Base-by-base conservation (phyloP, 2,888 invertebrate species). In the Germaria angustata region DNA sequence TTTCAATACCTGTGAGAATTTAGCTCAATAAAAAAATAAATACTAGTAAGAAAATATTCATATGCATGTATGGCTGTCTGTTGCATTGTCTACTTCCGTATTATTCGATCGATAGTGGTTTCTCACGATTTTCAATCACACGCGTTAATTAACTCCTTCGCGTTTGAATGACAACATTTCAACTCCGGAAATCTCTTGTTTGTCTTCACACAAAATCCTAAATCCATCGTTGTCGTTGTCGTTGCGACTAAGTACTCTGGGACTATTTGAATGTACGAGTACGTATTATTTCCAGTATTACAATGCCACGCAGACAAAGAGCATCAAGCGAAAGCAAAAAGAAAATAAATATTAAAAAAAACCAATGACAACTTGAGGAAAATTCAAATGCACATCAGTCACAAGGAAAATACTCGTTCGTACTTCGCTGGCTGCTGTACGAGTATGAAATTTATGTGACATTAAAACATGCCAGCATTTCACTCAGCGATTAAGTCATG, bases 401-500 rank as follows among this genome's bases (percentile, higher is more conserved):
- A 77, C 53, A 17, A 36, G 75, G 66, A 69, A 76, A 46, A 28
- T 59, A 57, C 36, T 68, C 46, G 44, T 73, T 53, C 55, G 39
- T 63, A 72, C n/a, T 57, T 69, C 3, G 24, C 44, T 78, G n/a
- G 59, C 15, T 57, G 63, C 13, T 55, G 20, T 49, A 65, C 65
- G 46, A n/a, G n/a, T n/a, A n/a, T n/a, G 49, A 65, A 66, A 80
- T 66, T 79, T 80, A 79, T 82, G 82, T 79, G 79, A 82, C 82
- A 82, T 59, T 41, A 79, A 68, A 77, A 83, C 83, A 80, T 80
- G 82, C 82, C 82, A 82, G 78, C 85, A 85, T 87, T 87, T 89
- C 89, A 88, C 86, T 88, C 88, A 88, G 87, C 61, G 77, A 76
- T 84, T 84, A 87, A 88, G 85, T 87, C 87, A 89, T 83, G 89